Conservation (phyloP, 2,888 invertebrate species). For the Chironomus tentans region DNA sequence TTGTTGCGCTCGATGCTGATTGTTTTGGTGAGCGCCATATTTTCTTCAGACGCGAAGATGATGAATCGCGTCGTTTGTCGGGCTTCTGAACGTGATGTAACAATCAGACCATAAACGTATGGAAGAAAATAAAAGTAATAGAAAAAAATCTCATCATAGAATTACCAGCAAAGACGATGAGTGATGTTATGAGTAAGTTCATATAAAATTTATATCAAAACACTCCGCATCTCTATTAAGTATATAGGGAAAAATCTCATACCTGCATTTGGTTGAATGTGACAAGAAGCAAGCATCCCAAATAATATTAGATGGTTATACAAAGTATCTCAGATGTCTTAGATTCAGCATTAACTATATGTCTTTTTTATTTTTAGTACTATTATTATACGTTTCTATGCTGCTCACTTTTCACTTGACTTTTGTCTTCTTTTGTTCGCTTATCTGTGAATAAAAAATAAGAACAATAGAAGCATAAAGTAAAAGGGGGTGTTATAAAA, state of each 20-base stretch:
- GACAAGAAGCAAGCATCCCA: not conserved
- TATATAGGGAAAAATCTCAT: not conserved
- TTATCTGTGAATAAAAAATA: not conserved
- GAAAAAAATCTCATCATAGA: not conserved
- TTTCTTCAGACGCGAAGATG: constrained; percentile 40
- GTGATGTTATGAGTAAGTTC: not conserved
- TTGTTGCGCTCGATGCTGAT: constrained; percentile 41
- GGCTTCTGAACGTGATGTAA: constrained; percentile 36
- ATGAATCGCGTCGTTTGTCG: constrained; percentile 42
- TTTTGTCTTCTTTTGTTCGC: not conserved
- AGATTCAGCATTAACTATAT: not conserved
- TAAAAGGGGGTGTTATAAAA: not conserved
- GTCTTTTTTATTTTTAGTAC: not conserved
- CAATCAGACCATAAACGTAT: no score
- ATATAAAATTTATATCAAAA: not conserved
- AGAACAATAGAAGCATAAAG: not conserved
- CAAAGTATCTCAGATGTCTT: not conserved
- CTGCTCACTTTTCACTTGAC: not conserved
- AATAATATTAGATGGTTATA: not conserved
- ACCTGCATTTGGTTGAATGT: not conserved
- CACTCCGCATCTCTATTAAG: not conserved
- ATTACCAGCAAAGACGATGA: not conserved
- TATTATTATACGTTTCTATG: not conserved
- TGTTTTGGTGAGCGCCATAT: constrained; percentile 44
- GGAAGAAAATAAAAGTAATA: no score